Conservation (phyloP, 2,797 vertebrate genomes). For the Leptoclinus maculatus region DNA sequence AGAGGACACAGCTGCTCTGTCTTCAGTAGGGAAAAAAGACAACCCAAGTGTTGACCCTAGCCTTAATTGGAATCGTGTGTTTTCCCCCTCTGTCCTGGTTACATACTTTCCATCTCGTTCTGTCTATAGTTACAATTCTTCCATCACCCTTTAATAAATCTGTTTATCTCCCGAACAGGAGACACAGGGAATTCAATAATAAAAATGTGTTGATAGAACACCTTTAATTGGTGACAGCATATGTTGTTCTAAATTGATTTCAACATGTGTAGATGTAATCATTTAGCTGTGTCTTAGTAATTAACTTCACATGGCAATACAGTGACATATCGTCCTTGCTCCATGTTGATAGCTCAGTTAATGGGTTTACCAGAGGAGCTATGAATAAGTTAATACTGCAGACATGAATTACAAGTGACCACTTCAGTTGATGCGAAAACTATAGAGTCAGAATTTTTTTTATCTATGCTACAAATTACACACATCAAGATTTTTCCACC, state of each 20-base stretch:
- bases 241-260: slow-evolving; percentile 11
- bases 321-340: background rate
- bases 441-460: background rate
- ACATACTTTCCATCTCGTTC: slow-evolving; percentile 1
- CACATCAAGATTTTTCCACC: background rate
- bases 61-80: slow-evolving; percentile 25
- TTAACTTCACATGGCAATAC: background rate
- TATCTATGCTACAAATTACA: background rate
- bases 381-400: background rate
- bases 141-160: background rate
- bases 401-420: background rate
- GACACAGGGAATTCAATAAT: background rate
- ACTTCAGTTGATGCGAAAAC: background rate
- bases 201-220: background rate
- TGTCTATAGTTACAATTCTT: background rate
- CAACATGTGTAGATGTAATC: background rate
- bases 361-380: background rate
- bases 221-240: background rate
- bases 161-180: slow-evolving; percentile 1
- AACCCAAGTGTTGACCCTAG: background rate
- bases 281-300: background rate
- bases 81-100: background rate
- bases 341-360: slow-evolving; percentile 3
- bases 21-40: background rate
- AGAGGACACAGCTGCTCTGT: slow-evolving; percentile 29